A percentile compares a stretch with the other conserved stretches of the same genome.
These are phyloP conservation scores for Leptoteleia sp. DNA, from an alignment of 1,140 invertebrate species.

Conservation along the genomic window DNA sequence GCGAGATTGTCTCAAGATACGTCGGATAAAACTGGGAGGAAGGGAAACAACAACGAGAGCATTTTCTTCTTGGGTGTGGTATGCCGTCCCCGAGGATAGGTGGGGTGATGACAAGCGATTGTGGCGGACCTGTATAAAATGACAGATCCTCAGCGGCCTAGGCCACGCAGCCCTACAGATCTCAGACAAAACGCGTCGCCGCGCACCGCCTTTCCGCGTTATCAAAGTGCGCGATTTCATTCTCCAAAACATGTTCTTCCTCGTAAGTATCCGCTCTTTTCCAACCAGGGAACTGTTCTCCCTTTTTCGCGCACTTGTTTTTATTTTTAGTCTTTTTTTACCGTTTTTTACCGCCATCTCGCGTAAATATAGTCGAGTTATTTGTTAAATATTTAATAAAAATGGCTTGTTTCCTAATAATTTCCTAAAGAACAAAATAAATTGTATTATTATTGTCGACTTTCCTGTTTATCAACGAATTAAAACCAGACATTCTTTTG, in stretches of 20 bases:
- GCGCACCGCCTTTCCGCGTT: constrained; percentile 2
- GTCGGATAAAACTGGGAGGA: constrained; percentile 46
- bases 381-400: too few species aligned
- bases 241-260: constrained; percentile 24
- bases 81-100: constrained; percentile 63
- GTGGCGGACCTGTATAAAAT: constrained; percentile 73
- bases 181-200: constrained; percentile 49
- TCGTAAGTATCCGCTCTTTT: constrained; percentile 43
- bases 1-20: constrained; percentile 59
- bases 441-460: too few species aligned
- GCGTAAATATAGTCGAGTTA: too few species aligned
- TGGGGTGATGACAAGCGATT: constrained; percentile 72
- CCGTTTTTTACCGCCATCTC: too few species aligned
- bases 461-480: too few species aligned
- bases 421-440: too few species aligned
- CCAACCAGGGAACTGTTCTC: too few species aligned
- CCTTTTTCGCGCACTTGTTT: too few species aligned
- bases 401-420: too few species aligned
- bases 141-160: constrained; percentile 65
- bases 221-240: constrained; percentile 20
- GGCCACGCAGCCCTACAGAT: constrained; percentile 69
- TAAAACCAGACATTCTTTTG: too few species aligned
- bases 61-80: constrained; percentile 76
- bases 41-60: constrained; percentile 69
- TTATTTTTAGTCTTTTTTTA: too few species aligned